A percentile compares a stretch with the other conserved stretches of the same genome.
Conservation (phyloP, 2,888 invertebrate genomes). For the Aleiodes alternator region DNA sequence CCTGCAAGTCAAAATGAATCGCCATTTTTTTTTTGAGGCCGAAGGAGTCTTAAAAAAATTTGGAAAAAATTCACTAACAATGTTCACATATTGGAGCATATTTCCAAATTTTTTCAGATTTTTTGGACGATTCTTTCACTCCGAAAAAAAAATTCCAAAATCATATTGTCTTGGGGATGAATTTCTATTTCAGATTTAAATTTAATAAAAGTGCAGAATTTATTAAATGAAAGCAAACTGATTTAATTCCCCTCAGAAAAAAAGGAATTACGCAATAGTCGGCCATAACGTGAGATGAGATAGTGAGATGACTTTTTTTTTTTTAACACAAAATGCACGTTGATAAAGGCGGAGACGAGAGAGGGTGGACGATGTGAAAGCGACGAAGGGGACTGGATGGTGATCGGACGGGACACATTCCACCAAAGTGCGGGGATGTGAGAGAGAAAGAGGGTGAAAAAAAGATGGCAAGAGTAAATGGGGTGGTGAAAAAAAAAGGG, state of each 20-base stretch:
- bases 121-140: too few species aligned
- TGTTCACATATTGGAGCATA: too few species aligned
- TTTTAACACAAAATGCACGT: conserved; percentile 44
- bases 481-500: conserved; percentile 3
- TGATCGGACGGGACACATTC: conserved; percentile 52
- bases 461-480: conserved; percentile 36
- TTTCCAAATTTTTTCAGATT: too few species aligned
- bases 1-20: too few species aligned
- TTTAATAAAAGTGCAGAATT: too few species aligned
- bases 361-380: conserved; percentile 63
- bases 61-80: too few species aligned
- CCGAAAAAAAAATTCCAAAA: too few species aligned
- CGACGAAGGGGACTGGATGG: conserved; percentile 66
- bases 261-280: conserved; percentile 41
- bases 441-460: conserved; percentile 29
- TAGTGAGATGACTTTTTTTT: not conserved
- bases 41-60: too few species aligned
- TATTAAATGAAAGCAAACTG: conserved; percentile 49
- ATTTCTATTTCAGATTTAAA: too few species aligned
- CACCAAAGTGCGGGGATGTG: conserved; percentile 33
- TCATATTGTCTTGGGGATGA: too few species aligned
- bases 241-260: conserved; percentile 63
- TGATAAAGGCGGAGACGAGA: conserved; percentile 69
- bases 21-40: too few species aligned
- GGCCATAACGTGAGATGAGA: not conserved